These are phyloP conservation scores for Poecilia gillii DNA, from an alignment of 2,797 vertebrate genomes.

Conservation along the genomic window DNA sequence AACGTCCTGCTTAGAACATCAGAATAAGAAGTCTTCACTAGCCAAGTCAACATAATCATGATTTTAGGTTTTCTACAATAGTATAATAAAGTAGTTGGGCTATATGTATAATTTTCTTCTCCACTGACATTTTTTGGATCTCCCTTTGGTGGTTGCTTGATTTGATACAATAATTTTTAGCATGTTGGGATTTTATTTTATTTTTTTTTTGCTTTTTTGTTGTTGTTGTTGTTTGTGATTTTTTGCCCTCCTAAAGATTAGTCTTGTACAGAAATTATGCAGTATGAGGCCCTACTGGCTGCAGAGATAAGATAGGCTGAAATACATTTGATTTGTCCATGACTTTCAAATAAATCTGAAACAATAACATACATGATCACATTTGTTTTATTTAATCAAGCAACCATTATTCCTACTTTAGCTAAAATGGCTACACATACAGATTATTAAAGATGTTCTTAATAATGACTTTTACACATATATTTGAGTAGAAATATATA, in stretches of 20 bases:
- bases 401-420: not conserved
- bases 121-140: not conserved
- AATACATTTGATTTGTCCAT: not conserved
- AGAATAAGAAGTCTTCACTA: not conserved
- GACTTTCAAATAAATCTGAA: not conserved
- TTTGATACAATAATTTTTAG: not conserved
- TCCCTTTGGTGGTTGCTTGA: not conserved
- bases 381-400: not conserved
- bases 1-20: not conserved
- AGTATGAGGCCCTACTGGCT: not conserved
- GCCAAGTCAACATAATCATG: no score
- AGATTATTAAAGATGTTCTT: not conserved
- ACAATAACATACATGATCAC: not conserved
- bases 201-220: no score
- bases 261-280: not conserved
- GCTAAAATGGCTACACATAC: not conserved
- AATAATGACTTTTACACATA: not conserved
- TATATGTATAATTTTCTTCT: not conserved
- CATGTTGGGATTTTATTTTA: no score
- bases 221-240: no score
- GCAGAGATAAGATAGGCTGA: not conserved
- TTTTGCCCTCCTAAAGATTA: not conserved
- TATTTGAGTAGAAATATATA: not conserved
- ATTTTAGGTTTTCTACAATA: not conserved
- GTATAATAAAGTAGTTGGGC: not conserved